Evolutionary conservation across 1,140 invertebrate species (phyloP).

Genomic region (Trypoxylus dichotomus): DNA sequence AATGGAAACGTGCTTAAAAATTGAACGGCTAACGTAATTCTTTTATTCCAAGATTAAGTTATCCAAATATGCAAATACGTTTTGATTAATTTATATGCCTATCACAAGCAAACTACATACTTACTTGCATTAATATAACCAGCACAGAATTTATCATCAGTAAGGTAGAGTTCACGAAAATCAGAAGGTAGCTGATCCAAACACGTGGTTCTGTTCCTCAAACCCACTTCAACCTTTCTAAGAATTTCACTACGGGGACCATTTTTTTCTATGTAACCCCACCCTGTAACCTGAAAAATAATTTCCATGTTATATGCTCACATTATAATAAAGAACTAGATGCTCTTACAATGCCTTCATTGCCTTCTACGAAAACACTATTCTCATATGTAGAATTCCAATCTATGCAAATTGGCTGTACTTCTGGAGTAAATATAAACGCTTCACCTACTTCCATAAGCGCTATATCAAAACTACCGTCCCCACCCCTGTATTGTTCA

Average conservation of each 20-base stretch:
- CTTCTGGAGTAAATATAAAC: neutral
- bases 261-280: neutral
- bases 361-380: neutral
- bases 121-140: neutral
- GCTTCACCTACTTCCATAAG: neutral
- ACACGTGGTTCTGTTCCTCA: neutral
- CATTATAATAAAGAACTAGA: neutral
- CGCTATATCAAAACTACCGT: neutral
- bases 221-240: neutral
- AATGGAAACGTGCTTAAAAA: no score
- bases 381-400: neutral
- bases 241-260: neutral
- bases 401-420: neutral
- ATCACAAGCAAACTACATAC: no score
- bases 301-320: neutral
- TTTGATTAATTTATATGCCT: no score
- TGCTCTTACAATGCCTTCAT: neutral
- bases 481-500: neutral
- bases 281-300: neutral
- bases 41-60: no score
- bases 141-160: neutral
- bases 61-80: no score
- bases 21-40: no score
- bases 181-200: neutral
- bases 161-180: neutral